These are phyloP conservation scores for Helostoma temminkii DNA, from an alignment of 2,797 vertebrate genomes.

Conservation along the genomic window DNA sequence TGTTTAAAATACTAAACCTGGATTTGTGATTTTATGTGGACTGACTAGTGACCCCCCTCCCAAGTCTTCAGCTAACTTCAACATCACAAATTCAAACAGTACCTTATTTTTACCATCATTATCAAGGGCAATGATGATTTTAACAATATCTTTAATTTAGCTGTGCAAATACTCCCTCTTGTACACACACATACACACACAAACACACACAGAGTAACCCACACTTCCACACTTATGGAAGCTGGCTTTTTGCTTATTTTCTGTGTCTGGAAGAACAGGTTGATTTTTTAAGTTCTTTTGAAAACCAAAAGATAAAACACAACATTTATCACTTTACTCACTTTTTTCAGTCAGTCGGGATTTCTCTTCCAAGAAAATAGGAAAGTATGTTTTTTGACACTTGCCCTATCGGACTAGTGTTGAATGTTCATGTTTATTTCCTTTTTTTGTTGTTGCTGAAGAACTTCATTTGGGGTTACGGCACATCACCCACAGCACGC, in stretches of 20 bases:
- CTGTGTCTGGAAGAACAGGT: slow-evolving; percentile 78
- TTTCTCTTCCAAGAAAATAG: slow-evolving; percentile 63
- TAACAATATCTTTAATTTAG: slow-evolving; percentile 37
- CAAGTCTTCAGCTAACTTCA: slow-evolving; percentile 34
- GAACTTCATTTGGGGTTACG: slow-evolving; percentile 79
- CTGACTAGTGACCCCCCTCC: slow-evolving; percentile 58
- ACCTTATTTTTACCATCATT: slow-evolving; percentile 23
- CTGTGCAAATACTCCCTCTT: slow-evolving; percentile 31
- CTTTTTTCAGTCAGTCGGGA: slow-evolving; percentile 45
- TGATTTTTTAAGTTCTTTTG: slow-evolving; percentile 67
- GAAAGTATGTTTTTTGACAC: slow-evolving; percentile 48
- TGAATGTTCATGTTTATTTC: slow-evolving; percentile 62
- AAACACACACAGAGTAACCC: slow-evolving; percentile 15
- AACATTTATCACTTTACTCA: slow-evolving; percentile 65
- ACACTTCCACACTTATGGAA: slow-evolving; percentile 52
- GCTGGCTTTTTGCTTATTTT: slow-evolving; percentile 79
- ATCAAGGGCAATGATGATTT: slow-evolving; percentile 40
- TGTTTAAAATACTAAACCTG: neutral
- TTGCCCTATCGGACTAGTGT: slow-evolving; percentile 56
- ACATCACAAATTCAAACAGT: slow-evolving; percentile 18
- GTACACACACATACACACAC: slow-evolving; percentile 8
- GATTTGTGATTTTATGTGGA: slow-evolving; percentile 27
- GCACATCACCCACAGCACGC: slow-evolving; percentile 86
- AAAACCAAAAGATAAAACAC: slow-evolving; percentile 65
- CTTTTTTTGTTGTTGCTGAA: slow-evolving; percentile 54